These are phyloP conservation scores for Phymorhynchus buccinoides DNA, from an alignment of 1,140 invertebrate species.

Conservation along the genomic window DNA sequence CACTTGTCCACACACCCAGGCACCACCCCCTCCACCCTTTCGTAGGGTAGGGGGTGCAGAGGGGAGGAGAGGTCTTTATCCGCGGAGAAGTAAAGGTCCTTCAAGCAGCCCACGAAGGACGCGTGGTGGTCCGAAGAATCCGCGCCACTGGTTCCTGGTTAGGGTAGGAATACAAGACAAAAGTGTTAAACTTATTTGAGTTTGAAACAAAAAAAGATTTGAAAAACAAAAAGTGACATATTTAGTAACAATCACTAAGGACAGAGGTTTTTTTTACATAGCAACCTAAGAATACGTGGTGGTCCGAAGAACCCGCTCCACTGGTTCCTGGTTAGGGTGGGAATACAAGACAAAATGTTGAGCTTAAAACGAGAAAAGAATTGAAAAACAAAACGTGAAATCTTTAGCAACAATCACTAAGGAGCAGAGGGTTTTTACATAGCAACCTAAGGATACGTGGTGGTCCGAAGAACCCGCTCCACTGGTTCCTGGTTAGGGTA, in stretches of 20 bases:
- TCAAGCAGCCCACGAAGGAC: conserved; percentile 92
- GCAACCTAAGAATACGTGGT: too few relatives aligned
- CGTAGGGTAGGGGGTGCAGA: conserved; percentile 79
- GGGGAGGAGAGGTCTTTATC: conserved; percentile 68
- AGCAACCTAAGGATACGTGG: conserved; percentile 92
- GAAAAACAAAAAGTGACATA: too few relatives aligned
- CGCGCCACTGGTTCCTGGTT: conserved; percentile 39
- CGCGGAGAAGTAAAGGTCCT: conserved; percentile 86
- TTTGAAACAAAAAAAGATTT: too few relatives aligned
- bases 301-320: conserved; percentile 76
- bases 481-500: conserved; percentile 35
- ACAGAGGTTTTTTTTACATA: too few relatives aligned
- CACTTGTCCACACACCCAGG: conserved; percentile 77
- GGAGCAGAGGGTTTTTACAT: conserved; percentile 87
- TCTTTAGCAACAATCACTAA: too few relatives aligned
- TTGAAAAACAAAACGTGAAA: too few relatives aligned
- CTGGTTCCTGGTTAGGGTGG: conserved; percentile 36
- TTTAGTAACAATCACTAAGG: too few relatives aligned
- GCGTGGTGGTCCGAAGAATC: conserved; percentile 83
- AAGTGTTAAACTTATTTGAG: too few relatives aligned
- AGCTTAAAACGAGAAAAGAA: too few relatives aligned
- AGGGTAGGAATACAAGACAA: background rate
- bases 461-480: conserved; percentile 78
- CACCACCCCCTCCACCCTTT: conserved; percentile 74
- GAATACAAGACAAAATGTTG: background rate